Percentiles rank a stretch among this genome's conserved stretches.
These are phyloP conservation scores for Limnothrissa miodon DNA, from an alignment of 2,113 vertebrate species.

Conservation along the genomic window DNA sequence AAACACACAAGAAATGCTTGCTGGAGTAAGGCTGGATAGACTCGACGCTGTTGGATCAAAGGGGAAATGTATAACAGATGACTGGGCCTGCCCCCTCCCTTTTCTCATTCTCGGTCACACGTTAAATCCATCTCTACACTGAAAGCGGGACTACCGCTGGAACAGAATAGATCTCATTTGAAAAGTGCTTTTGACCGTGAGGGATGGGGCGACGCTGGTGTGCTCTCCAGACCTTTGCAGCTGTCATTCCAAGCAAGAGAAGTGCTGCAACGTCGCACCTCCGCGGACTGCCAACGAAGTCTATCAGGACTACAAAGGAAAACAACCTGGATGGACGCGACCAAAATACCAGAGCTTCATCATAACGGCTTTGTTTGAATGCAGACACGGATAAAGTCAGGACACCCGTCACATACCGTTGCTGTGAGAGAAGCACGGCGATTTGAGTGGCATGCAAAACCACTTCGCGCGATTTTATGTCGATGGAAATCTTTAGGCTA, in stretches of 20 bases:
- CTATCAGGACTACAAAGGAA: conserved; percentile 32
- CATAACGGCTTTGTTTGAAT: conserved; percentile 42
- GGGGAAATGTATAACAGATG: conserved; percentile 74
- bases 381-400: conserved; percentile 23
- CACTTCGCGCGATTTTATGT: conserved; percentile 10
- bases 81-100: conserved; percentile 58
- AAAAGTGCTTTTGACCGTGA: conserved; percentile 39
- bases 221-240: conserved; percentile 52
- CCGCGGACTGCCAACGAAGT: conserved; percentile 38
- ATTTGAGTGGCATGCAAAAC: conserved; percentile 7
- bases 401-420: conserved; percentile 15
- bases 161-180: conserved; percentile 49
- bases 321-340: conserved; percentile 49
- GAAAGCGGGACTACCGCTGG: conserved; percentile 37
- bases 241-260: conserved; percentile 30
- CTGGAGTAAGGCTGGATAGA: conserved; percentile 62
- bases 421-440: conserved; percentile 8
- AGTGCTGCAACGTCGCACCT: conserved; percentile 42
- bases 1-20: conserved; percentile 55
- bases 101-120: conserved; percentile 61
- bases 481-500: neutral
- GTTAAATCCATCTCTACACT: conserved; percentile 51
- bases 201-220: conserved; percentile 58
- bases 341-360: conserved; percentile 26
- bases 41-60: conserved; percentile 69